Evolutionary conservation across 2,888 invertebrate species (phyloP).

Genomic region (Stenodema calcarata): DNA sequence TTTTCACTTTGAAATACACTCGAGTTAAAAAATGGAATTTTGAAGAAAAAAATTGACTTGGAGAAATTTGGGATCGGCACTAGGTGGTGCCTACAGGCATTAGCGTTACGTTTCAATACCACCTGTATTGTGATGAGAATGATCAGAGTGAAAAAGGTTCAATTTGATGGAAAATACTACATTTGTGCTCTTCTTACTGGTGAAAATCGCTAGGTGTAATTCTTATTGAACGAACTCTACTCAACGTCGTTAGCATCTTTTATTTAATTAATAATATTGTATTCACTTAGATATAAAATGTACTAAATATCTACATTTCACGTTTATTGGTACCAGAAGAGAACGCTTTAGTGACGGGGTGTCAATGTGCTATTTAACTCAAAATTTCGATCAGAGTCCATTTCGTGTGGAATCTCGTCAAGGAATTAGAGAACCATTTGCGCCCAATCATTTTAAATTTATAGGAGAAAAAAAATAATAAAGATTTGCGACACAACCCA

Average conservation of each 20-base stretch:
- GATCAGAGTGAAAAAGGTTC: too few species aligned
- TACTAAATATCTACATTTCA: not conserved
- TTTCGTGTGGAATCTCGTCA: not conserved
- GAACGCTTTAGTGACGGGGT: not conserved
- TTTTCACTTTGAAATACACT: too few species aligned
- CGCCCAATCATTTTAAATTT: not conserved
- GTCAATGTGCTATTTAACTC: not conserved
- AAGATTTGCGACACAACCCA: not conserved
- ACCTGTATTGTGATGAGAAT: too few species aligned
- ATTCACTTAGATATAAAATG: not conserved
- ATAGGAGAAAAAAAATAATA: not conserved
- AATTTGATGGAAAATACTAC: not conserved
- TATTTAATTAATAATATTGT: not conserved
- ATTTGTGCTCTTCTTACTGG: not conserved
- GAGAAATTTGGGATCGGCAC: too few species aligned
- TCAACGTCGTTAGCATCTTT: not conserved
- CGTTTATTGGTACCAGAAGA: not conserved
- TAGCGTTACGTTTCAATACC: too few species aligned
- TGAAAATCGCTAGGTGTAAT: not conserved
- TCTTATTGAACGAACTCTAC: not conserved
- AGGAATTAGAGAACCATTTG: not conserved
- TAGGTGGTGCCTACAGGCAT: too few species aligned
- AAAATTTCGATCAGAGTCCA: not conserved
- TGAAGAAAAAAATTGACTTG: too few species aligned
- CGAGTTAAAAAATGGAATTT: too few species aligned